Base-by-base conservation (phyloP, 37 sponge, comb jelly and placozoan species). In the Spongilla lacustris region DNA sequence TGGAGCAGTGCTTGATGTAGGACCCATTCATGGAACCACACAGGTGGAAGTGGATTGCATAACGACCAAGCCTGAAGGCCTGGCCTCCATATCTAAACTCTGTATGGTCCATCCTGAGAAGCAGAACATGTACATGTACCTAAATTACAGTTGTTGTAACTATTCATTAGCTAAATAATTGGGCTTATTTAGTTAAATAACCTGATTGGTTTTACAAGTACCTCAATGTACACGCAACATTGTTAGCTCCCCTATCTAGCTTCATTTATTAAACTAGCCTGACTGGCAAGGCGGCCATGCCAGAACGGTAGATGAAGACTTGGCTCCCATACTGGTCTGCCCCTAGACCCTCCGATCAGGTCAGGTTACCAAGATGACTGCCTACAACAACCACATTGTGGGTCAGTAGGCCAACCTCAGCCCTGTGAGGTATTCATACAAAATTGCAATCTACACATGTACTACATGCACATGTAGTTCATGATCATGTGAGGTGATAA, bases 11-110 rank as follows among this genome's bases (percentile, higher is more conserved):
- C 31, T 96, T 88, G 27, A 98, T 96, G 71, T 98, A 98, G 23
- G 95, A 92, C 8, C 87, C 93, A 23, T 73, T 83, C 0, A 98
- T 95, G 81, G 95, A 76, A 11, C 98, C 98, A 67, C 90, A 94
- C 71, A 98, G 80, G 75, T 98, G 98, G 84, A 94, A 98, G 68
- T 98, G 98, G 37, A 98, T 98, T 21, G 98, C 96, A 74, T 98
- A 98, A 9, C 98, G 85, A 1, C 98, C 98, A 34, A 98, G 91
- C 69, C 93, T 76, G 90, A 98, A 98, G 28, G 98, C 96, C 72
- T 98, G 98, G 0, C 96, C 98, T 11, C 96, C 98, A 72, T 94
- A 92, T 0, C 89, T 93, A 5, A 95, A 90, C 69, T 98, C 98
- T 8, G 91, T 84, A 72, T 98, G 91, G 30, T 88, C 92, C 27